These are phyloP conservation scores for Bubo scandiacus DNA, from an alignment of 2,113 vertebrate genomes.

Conservation along the genomic window DNA sequence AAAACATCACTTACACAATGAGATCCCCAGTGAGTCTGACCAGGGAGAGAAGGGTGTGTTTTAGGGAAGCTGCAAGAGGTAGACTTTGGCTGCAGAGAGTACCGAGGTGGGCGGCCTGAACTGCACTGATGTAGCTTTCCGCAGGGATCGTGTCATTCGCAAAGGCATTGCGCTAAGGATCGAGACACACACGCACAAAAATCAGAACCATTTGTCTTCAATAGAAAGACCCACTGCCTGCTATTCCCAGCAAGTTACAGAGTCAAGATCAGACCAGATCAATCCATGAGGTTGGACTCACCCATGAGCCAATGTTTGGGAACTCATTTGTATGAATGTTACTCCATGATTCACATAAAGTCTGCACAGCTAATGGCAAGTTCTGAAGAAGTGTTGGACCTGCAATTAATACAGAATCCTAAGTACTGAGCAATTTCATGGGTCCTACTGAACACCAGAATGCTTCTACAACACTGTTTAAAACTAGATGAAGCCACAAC, in stretches of 20 bases:
- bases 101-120: conserved; percentile 94
- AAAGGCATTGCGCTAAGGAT: conserved; percentile 90
- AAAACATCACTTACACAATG: conserved; percentile 85
- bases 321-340: conserved; percentile 96
- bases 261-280: not conserved
- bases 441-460: not conserved
- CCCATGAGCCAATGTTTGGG: conserved; percentile 97
- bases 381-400: conserved; percentile 91
- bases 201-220: not conserved
- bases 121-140: conserved; percentile 97
- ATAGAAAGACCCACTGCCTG: not conserved
- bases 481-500: not conserved
- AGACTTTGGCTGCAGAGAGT: conserved; percentile 93
- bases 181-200: not conserved
- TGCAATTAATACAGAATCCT: conserved; percentile 33
- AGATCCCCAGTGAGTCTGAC: conserved; percentile 95
- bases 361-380: conserved; percentile 88
- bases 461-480: not conserved
- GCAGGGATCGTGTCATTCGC: conserved; percentile 97
- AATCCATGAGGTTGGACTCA: conserved; percentile 60
- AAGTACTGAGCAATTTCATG: not conserved
- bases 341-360: conserved; percentile 94
- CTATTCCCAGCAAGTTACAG: not conserved
- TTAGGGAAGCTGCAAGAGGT: conserved; percentile 91
- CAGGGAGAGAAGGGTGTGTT: conserved; percentile 93